These are phyloP conservation scores for Emydoidea blandingii DNA, from an alignment of 2,797 vertebrate species.

Conservation along the genomic window DNA sequence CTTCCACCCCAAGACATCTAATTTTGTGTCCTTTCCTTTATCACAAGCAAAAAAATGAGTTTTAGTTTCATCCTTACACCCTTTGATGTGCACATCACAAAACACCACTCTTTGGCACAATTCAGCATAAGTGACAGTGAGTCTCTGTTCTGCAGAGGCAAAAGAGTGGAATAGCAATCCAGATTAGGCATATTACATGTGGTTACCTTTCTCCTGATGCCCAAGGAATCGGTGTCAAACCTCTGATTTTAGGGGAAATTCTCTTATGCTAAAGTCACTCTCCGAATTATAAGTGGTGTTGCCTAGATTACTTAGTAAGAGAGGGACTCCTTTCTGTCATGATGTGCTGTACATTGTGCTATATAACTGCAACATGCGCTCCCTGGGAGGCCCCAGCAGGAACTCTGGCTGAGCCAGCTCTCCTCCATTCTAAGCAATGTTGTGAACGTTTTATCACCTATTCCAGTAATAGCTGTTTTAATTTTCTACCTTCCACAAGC, in stretches of 20 bases:
- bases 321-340: neutral
- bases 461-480: neutral
- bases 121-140: neutral
- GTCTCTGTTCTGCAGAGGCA: neutral
- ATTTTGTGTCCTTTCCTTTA: constrained; percentile 35
- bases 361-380: neutral
- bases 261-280: neutral
- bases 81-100: neutral
- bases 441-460: neutral
- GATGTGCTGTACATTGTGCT: neutral
- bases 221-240: neutral
- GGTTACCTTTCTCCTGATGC: neutral
- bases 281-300: neutral
- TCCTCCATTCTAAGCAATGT: neutral
- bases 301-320: neutral
- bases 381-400: neutral
- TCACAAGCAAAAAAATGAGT: neutral
- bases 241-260: neutral
- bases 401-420: neutral
- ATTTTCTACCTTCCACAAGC: neutral
- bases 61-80: neutral
- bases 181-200: neutral
- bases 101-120: neutral
- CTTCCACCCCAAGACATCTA: constrained; percentile 58
- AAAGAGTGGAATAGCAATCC: neutral